Evolutionary conservation across 2,888 invertebrate species (phyloP).

Genomic region (Phortica magna): DNA sequence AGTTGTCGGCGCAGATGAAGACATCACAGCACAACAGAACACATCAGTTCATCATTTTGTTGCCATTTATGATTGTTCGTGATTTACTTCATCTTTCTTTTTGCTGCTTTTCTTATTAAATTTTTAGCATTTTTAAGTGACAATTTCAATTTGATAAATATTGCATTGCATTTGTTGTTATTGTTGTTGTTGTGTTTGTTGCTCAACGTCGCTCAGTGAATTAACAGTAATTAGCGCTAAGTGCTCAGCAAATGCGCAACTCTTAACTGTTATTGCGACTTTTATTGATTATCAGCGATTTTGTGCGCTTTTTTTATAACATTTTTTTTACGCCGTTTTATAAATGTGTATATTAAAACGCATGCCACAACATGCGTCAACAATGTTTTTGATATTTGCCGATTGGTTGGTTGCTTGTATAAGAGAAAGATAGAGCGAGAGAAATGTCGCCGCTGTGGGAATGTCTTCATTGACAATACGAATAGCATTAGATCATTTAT

Average conservation of each 20-base stretch:
- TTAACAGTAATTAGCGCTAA: slow-evolving; percentile 59
- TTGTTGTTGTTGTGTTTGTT: too few relatives aligned
- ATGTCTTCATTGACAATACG: not conserved
- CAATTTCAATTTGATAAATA: slow-evolving; percentile 25
- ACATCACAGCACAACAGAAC: not conserved
- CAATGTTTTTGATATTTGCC: slow-evolving; percentile 13
- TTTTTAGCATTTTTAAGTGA: slow-evolving; percentile 11
- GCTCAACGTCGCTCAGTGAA: slow-evolving; percentile 38
- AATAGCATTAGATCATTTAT: too few relatives aligned
- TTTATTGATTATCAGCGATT: slow-evolving; percentile 13
- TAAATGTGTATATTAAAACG: slow-evolving; percentile 15
- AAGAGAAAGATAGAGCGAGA: not conserved
- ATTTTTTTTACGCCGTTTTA: not conserved
- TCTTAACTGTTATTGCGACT: slow-evolving; percentile 36
- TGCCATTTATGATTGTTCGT: not conserved
- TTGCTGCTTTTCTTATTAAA: not conserved
- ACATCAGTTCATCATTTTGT: not conserved
- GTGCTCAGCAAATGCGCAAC: slow-evolving; percentile 48
- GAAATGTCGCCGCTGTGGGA: not conserved
- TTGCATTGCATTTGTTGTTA: not conserved
- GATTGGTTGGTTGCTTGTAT: not conserved
- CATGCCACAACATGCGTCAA: not conserved
- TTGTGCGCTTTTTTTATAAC: too few relatives aligned
- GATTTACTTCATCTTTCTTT: slow-evolving; percentile 2
- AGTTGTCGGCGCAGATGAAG: slow-evolving; percentile 3